These are phyloP conservation scores for Pygmarrhopalites habei DNA, from an alignment of 1,140 invertebrate genomes.

Conservation along the genomic window DNA sequence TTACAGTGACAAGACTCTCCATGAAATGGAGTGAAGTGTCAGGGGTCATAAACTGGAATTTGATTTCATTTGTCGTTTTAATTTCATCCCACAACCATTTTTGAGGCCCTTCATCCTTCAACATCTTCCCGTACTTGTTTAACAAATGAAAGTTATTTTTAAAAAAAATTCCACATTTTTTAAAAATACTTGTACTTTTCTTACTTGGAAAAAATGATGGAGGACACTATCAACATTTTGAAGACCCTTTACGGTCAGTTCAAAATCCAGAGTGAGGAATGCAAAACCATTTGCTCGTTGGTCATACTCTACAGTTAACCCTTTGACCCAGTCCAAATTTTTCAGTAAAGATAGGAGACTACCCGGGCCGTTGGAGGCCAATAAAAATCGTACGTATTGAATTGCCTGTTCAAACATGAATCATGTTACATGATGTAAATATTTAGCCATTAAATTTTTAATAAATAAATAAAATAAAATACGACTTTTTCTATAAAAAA, in stretches of 20 bases:
- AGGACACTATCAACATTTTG: background rate
- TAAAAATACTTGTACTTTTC: too few relatives aligned
- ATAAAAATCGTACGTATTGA: background rate
- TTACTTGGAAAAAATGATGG: background rate
- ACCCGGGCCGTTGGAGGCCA: background rate
- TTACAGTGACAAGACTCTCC: slow-evolving; percentile 52
- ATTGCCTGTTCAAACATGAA: too few relatives aligned
- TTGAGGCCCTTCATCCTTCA: slow-evolving; percentile 64
- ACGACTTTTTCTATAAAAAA: too few relatives aligned
- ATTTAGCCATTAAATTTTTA: too few relatives aligned
- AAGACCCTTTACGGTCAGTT: background rate
- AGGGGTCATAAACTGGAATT: slow-evolving; percentile 88
- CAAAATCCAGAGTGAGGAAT: background rate
- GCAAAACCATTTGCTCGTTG: background rate
- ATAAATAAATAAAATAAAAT: too few relatives aligned
- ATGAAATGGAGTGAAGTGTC: slow-evolving; percentile 66
- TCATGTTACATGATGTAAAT: too few relatives aligned
- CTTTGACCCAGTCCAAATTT: background rate
- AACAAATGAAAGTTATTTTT: background rate
- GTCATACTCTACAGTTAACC: background rate
- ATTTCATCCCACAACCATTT: slow-evolving; percentile 88
- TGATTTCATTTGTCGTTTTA: slow-evolving; percentile 64
- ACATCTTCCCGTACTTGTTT: slow-evolving; percentile 71
- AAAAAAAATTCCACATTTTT: background rate
- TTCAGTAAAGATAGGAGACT: background rate